Percentiles rank a stretch among this genome's conserved stretches.
These are phyloP conservation scores for Kryptopterus vitreolus DNA, from an alignment of 2,797 vertebrate genomes.

Conservation along the genomic window DNA sequence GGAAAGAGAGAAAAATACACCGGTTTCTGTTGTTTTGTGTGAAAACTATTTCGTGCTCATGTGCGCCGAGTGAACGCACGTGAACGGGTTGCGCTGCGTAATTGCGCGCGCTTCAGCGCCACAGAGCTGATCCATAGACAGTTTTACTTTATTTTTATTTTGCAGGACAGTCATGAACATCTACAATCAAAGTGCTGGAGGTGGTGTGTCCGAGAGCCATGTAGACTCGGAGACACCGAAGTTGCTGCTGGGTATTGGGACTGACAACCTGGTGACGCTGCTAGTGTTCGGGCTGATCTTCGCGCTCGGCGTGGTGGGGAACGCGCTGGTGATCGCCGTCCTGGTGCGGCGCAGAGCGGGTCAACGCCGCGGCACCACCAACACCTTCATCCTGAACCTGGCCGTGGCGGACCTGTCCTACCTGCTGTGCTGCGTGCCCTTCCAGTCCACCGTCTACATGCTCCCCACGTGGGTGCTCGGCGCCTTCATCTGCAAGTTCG, in stretches of 20 bases:
- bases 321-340: slow-evolving; percentile 94
- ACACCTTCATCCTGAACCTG: slow-evolving; percentile 96
- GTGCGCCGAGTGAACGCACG: not conserved
- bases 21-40: too few species aligned
- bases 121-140: not conserved
- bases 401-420: slow-evolving; percentile 96
- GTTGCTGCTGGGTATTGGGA: slow-evolving; percentile 82
- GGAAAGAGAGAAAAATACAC: too few species aligned
- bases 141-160: not conserved
- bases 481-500: slow-evolving; percentile 94
- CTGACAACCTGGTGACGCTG: slow-evolving; percentile 88
- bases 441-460: slow-evolving; percentile 93
- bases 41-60: not conserved
- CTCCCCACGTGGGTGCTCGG: slow-evolving; percentile 92
- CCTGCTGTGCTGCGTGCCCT: slow-evolving; percentile 94
- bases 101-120: not conserved
- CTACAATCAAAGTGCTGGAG: slow-evolving; percentile 36
- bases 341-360: slow-evolving; percentile 87
- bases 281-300: slow-evolving; percentile 91
- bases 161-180: slow-evolving; percentile 14
- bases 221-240: slow-evolving; percentile 61
- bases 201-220: slow-evolving; percentile 12
- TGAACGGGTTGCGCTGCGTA: not conserved
- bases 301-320: slow-evolving; percentile 88
- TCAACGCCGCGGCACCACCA: slow-evolving; percentile 89